These are phyloP conservation scores for Gadus macrocephalus DNA, from an alignment of 2,113 vertebrate species.

Conservation along the genomic window DNA sequence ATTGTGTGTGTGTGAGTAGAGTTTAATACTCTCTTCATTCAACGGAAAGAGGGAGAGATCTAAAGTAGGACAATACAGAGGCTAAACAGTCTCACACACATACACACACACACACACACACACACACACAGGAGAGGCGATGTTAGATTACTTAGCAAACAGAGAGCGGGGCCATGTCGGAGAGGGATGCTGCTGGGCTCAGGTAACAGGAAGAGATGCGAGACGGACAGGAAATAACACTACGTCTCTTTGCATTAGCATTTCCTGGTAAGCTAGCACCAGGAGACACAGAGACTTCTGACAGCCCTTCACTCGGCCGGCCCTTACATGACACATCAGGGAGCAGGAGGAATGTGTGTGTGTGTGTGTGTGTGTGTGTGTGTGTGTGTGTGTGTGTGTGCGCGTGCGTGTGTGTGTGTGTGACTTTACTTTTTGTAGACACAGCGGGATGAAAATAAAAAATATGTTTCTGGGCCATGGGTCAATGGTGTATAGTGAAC, in stretches of 20 bases:
- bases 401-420: constrained; percentile 2
- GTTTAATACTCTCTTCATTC: neutral
- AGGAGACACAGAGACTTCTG: constrained; percentile 12
- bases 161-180: constrained; percentile 39
- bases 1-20: constrained; percentile 16
- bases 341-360: neutral
- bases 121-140: constrained; percentile 18
- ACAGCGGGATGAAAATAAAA: too few species aligned
- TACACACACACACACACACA: constrained; percentile 10
- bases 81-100: neutral
- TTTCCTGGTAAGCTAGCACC: constrained; percentile 28
- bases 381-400: constrained; percentile 6
- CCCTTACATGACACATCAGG: constrained; percentile 14
- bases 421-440: too few species aligned
- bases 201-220: constrained; percentile 58
- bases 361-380: neutral
- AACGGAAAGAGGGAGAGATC: too few species aligned
- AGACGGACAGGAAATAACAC: constrained; percentile 65
- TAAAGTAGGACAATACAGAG: neutral
- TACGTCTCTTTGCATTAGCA: constrained; percentile 57
- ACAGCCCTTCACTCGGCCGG: constrained; percentile 13
- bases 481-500: too few species aligned
- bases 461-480: too few species aligned
- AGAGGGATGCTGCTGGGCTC: constrained; percentile 37
- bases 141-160: constrained; percentile 42